Evolutionary conservation across 2,113 vertebrate species (phyloP), one percentile per base, ranked within the genome.

Genomic region (Brachypteracias leptosomus): DNA sequence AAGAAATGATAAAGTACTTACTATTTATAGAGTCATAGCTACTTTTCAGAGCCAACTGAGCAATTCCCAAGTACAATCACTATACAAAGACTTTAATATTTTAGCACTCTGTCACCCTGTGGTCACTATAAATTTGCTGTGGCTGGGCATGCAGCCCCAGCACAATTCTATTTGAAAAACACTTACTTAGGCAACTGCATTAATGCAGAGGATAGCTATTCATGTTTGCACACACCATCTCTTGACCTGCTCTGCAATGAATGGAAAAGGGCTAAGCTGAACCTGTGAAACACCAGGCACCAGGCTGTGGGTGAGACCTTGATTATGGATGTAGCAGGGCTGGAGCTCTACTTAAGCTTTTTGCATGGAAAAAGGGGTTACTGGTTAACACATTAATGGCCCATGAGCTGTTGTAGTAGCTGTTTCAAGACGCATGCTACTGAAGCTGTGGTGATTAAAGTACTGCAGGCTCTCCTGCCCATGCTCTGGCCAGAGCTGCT

Each of bases 21-120:
- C 95, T 97, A 95, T 96, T 95, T 95, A 90, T 95, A 89, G 94
- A 92, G 86, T 47, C 40, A 7, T 8, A 93, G 79, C 72, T 87
- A 55, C 91, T 93, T 90, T 65, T 71, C 86, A 71, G 65, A 89
- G 96, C 83, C 95, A 92, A 3, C 89, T 26, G 68, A 95, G 91
- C 86, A 90, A 71, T 93, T 89, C 79, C 76, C 76, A 46, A 71
- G 79, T 74, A 63, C 76, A 63, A 89, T 22, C 80, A 38, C 80
- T 83, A 90, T 3, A 78, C 72, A 68, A 92, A 90, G 83, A 26
- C 49, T 92, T 88, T 22, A 83, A 80, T 92, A 93, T 94, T 96
- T 90, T 35, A 92, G 90, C 81, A 77, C 79, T 90, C 76, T 75
- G 61, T 93, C 83, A 84, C 38, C 4, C 65, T 35, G 76, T 81